Evolutionary conservation across 2,888 invertebrate species (phyloP).

Genomic region (Caenorhabditis sp.): DNA sequence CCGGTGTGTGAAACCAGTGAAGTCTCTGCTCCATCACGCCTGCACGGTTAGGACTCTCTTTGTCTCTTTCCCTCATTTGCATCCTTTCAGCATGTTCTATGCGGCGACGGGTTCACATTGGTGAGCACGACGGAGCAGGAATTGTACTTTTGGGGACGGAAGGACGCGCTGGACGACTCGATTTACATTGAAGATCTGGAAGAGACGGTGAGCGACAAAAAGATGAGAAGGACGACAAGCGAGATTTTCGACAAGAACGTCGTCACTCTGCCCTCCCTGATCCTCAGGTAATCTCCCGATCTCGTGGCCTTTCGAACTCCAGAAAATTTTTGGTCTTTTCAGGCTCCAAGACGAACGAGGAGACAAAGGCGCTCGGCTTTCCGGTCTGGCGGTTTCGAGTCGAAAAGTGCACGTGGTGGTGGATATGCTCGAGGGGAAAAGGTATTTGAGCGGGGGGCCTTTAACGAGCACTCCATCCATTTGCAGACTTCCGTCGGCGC

Average conservation of each 20-base stretch:
- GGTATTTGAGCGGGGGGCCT: conserved; percentile 5
- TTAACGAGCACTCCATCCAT: background rate
- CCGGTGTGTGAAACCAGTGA: conserved; percentile 80
- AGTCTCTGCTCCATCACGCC: conserved; percentile 78
- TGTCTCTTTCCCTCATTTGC: background rate
- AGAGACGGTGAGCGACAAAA: conserved; percentile 24
- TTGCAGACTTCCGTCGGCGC: conserved; percentile 51
- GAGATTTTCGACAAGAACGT: conserved; percentile 45
- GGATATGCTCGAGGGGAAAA: conserved; percentile 47
- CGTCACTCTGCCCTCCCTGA: conserved; percentile 59
- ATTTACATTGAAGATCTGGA: conserved; percentile 41
- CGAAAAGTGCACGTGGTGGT: conserved; percentile 66
- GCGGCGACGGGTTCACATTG: conserved; percentile 84
- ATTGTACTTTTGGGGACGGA: conserved; percentile 85
- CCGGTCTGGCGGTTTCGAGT: conserved; percentile 61
- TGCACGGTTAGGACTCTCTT: conserved; percentile 60
- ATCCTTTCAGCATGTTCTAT: conserved; percentile 82
- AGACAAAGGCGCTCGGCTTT: conserved; percentile 63
- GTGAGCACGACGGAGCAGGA: conserved; percentile 84
- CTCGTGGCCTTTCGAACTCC: conserved; percentile 20
- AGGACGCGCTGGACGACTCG: conserved; percentile 42
- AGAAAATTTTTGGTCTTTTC: background rate
- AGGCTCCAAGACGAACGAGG: conserved; percentile 68
- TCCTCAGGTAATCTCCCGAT: conserved; percentile 56
- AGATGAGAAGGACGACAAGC: conserved; percentile 17